Base-by-base conservation (phyloP, 2,797 vertebrate genomes). In the Thripadectes ignobilis region DNA sequence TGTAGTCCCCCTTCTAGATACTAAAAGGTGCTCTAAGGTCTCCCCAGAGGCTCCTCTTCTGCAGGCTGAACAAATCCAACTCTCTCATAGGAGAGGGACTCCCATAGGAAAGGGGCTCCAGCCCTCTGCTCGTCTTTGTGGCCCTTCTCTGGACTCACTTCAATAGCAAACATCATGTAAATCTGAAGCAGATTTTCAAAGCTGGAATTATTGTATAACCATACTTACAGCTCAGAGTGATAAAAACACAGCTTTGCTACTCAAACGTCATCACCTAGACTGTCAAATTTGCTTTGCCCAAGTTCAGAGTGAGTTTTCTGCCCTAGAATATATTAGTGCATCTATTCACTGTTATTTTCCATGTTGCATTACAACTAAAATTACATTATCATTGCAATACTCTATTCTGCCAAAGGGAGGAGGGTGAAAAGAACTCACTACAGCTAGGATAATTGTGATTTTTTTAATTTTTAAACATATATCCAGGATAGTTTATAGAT, bases 101-200 rank as follows among this genome's bases (percentile, higher is more conserved):
- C 14, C 29, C 29, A 7, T 1, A 52, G 10, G 4, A 83, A 24
- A 65, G n/a, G 17, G 14, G 43, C 17, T 77, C 14, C 38, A 65
- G 17, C 20, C 12, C 14, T n/a, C 38, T 39, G 45, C 38, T 39
- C 3, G 12, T 16, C 38, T 45, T 39, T 12, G 26, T 36, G 29
- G 17, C 10, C 19, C 34, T 52, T 14, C 17, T 52, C 39, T 52
- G 59, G 26, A 36, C 46, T 27, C 1, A 0, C 14, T 41, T 12
- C 30, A 84, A 27, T 5, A 59, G 30, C 0, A 0, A 72, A 24
- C 16, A 14, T 65, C 4, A 1, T 23, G 12, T 26, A 58, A 58
- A 13, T 30, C 29, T 69, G 34, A 92, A 57, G 14, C 0, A 38
- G n/a, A 61, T 8, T 82, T 94, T 75, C 30, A 39, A 76, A 80